These are phyloP conservation scores for Drosophila parvula DNA, from an alignment of 1,140 invertebrate species.

Conservation along the genomic window DNA sequence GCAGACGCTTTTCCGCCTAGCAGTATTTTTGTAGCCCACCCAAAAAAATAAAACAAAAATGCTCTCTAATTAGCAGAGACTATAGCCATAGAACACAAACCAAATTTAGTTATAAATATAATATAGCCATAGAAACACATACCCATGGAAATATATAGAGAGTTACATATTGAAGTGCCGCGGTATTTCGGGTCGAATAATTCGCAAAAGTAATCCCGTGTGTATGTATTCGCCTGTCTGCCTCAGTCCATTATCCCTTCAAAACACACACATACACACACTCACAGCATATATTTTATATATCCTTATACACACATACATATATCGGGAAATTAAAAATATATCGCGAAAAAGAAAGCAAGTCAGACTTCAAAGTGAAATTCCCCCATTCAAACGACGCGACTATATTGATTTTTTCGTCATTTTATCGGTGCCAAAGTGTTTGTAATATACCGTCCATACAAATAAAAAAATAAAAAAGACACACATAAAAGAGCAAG, in stretches of 20 bases:
- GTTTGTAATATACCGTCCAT: slow-evolving; percentile 69
- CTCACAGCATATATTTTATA: slow-evolving; percentile 38
- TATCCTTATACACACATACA: slow-evolving; percentile 30
- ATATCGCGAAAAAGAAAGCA: slow-evolving; percentile 52
- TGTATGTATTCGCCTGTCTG: slow-evolving; percentile 64
- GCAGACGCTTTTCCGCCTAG: slow-evolving; percentile 80
- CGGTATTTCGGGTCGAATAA: slow-evolving; percentile 18
- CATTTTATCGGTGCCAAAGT: slow-evolving; percentile 68
- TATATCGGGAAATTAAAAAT: slow-evolving; percentile 47
- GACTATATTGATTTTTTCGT: slow-evolving; percentile 46
- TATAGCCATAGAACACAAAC: slow-evolving; percentile 1
- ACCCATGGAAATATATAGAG: slow-evolving; percentile 9
- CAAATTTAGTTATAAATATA: not conserved
- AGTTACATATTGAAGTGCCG: slow-evolving; percentile 20
- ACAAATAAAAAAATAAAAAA: slow-evolving; percentile 45
- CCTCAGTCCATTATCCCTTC: slow-evolving; percentile 46
- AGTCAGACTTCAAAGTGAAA: slow-evolving; percentile 55
- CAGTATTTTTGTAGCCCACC: slow-evolving; percentile 56
- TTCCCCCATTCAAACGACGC: slow-evolving; percentile 11
- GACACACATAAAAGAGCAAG: slow-evolving; percentile 18
- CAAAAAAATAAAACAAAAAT: slow-evolving; percentile 5
- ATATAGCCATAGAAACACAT: not conserved
- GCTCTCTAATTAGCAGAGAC: slow-evolving; percentile 23
- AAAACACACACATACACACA: slow-evolving; percentile 29
- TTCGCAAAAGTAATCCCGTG: slow-evolving; percentile 33